phyloP scores from a whole-genome alignment of 2,113 vertebrate genomes.

The Candoia aspera region DNA sequence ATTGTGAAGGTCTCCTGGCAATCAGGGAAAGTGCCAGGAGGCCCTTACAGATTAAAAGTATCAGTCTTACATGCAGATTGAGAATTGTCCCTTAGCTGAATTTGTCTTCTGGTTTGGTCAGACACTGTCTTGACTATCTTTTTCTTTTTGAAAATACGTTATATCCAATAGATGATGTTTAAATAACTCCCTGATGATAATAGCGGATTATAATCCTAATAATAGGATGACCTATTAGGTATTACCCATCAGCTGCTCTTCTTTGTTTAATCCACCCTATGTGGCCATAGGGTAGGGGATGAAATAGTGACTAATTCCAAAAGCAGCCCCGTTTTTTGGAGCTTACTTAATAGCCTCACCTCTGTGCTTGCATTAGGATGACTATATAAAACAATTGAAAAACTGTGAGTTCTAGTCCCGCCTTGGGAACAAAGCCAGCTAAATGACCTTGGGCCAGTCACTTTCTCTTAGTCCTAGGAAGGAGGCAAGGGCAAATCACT shows the following conservation, averaged over 20 bases:
- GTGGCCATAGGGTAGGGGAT: background rate
- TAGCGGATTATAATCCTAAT: no score
- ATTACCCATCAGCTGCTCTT: background rate
- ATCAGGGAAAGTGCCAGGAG: conserved; percentile 22
- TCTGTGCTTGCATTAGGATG: background rate
- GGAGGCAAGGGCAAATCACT: no score
- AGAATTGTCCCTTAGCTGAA: background rate
- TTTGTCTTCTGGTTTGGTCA: background rate
- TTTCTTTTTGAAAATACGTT: background rate
- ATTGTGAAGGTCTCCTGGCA: conserved; percentile 44
- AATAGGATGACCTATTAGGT: background rate
- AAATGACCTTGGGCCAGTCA: no score
- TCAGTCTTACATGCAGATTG: background rate
- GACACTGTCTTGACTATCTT: conserved; percentile 6
- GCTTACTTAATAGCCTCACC: background rate
- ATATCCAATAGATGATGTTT: background rate
- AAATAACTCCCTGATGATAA: background rate
- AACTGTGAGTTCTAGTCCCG: no score
- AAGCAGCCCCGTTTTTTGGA: background rate
- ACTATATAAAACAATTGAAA: background rate
- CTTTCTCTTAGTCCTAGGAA: no score
- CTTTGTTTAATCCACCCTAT: background rate
- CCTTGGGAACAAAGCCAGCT: no score
- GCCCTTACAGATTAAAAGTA: background rate
- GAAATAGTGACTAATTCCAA: background rate